These are phyloP conservation scores for Caenorhabditis imperialis DNA, from an alignment of 2,888 invertebrate species.

Conservation along the genomic window DNA sequence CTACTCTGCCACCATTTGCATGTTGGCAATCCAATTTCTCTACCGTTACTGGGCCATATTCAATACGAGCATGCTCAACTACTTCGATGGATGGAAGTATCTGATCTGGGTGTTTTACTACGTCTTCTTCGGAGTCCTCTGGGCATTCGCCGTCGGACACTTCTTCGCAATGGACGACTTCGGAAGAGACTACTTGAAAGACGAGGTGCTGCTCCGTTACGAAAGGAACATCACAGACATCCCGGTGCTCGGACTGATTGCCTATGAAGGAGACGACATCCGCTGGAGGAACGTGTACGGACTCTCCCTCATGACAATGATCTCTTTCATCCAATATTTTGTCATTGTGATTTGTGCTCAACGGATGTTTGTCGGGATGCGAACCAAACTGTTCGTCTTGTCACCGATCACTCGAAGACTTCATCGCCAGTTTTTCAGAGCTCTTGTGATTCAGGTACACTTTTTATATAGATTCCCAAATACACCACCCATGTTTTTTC, in stretches of 20 bases:
- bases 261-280: not conserved
- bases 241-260: not conserved
- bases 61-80: not conserved
- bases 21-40: constrained; percentile 2
- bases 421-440: constrained; percentile 11
- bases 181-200: not conserved
- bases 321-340: constrained; percentile 1
- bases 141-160: constrained; percentile 3
- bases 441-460: constrained; percentile 6
- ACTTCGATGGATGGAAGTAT: constrained; percentile 3
- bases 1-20: not conserved
- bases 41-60: constrained; percentile 11
- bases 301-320: not conserved
- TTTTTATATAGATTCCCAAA: not conserved
- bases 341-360: not conserved
- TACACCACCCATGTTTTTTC: not conserved
- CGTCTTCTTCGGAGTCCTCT: not conserved
- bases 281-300: not conserved
- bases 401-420: not conserved
- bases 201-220: constrained; percentile 1
- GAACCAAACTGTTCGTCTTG: not conserved
- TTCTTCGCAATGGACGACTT: constrained; percentile 11
- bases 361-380: constrained; percentile 1
- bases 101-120: constrained; percentile 1
- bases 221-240: constrained; percentile 3